Evolutionary conservation across 2,888 invertebrate species (phyloP), one percentile per base, ranked within the genome.

Genomic region (Stenchaetothrips biformis): DNA sequence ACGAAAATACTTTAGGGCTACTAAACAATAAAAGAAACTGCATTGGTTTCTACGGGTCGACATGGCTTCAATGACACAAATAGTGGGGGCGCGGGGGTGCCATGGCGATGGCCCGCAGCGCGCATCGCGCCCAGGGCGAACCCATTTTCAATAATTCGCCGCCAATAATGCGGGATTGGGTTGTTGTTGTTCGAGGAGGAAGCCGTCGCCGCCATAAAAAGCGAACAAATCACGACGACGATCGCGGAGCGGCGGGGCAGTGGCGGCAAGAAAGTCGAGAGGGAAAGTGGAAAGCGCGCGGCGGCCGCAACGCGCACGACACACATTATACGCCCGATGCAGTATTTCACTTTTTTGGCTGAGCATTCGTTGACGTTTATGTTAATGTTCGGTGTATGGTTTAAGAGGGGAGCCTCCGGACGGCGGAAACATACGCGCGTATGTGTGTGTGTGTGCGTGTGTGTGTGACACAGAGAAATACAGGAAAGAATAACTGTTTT

Each of bases 361-460:
- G 67, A 13, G 11, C 53, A 18, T 11, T 53, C 67, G 67, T 21
- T 18, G 67, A 67, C 67, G 21, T 67, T 67, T 67, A 67, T 67
- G 67, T 67, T 67, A 67, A 67, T 67, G 67, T 67, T 67, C 21
- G n/a, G 21, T 67, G 67, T 21, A 21, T 67, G 67, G 67, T 4
- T 18, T n/a, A 21, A 18, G 67, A 21, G 67, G 53, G 18, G 53
- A 18, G 53, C 13, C 53, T 18, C 18, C 18, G n/a, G 9, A 21
- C n/a, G 21, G 67, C 67, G 67, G 67, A 67, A 67, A 9, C 67
- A 67, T 67, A 67, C 67, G 67, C 9, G n/a, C 21, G 53, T 53
- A 2, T 53, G 13, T 53, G 53, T 16, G 53, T 13, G 53, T 53
- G 53, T 16, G 53, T 53, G 53, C 53, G 67, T n/a, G 67, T 7